These are phyloP conservation scores for Acanthosepion pharaonis DNA, from an alignment of 2,888 invertebrate species.

Conservation along the genomic window DNA sequence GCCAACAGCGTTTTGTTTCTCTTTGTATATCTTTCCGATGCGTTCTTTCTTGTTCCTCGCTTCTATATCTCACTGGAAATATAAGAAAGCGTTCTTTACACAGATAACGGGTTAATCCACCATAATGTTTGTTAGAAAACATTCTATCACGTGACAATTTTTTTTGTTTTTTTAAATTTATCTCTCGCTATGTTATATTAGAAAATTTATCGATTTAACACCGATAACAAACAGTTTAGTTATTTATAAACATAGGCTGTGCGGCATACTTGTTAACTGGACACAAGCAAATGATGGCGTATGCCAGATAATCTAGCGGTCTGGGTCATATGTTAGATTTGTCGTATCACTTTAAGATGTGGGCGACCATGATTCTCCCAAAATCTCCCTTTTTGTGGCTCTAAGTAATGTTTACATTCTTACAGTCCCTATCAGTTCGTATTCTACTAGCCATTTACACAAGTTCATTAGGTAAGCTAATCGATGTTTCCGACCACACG, in stretches of 20 bases:
- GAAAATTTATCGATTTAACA: background rate
- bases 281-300: too few relatives aligned
- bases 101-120: background rate
- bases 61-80: background rate
- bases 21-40: background rate
- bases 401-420: too few relatives aligned
- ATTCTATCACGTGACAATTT: background rate
- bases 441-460: too few relatives aligned
- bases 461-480: too few relatives aligned
- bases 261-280: too few relatives aligned
- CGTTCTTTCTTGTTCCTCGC: background rate
- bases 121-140: background rate
- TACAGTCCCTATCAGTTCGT: too few relatives aligned
- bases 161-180: background rate
- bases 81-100: background rate
- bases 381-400: too few relatives aligned
- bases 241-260: background rate
- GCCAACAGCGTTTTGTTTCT: background rate
- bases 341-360: too few relatives aligned
- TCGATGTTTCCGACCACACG: too few relatives aligned
- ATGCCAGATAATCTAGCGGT: too few relatives aligned
- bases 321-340: too few relatives aligned
- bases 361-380: too few relatives aligned
- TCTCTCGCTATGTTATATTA: background rate
- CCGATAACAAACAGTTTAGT: background rate